Conservation (phyloP, 1,140 invertebrate species). For the Ditylenchus dipsaci region DNA sequence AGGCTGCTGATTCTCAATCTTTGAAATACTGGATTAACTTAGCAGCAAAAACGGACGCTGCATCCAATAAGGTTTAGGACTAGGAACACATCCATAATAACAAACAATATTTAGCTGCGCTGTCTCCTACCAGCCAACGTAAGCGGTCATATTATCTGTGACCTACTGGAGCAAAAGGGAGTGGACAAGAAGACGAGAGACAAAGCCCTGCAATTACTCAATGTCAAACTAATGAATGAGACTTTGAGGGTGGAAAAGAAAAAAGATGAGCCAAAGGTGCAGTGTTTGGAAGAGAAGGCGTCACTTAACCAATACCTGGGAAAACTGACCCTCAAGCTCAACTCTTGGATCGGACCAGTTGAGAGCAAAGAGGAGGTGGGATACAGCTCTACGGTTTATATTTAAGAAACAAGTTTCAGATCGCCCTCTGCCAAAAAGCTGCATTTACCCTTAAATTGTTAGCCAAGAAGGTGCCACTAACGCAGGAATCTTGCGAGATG, state of each 20-base stretch:
- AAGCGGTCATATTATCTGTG: conserved; percentile 32
- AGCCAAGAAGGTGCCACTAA: conserved; percentile 14
- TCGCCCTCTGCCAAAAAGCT: conserved; percentile 27
- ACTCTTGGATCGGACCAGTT: conserved; percentile 21
- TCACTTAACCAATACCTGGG: conserved; percentile 18
- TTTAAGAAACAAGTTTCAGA: conserved; percentile 5
- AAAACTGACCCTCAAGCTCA: conserved; percentile 23
- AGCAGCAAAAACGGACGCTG: conserved; percentile 20
- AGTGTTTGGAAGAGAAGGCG: neutral
- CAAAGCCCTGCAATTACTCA: conserved; percentile 24
- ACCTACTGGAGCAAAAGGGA: conserved; percentile 13
- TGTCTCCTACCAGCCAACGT: conserved; percentile 33
- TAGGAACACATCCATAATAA: too few species aligned
- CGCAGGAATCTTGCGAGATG: conserved; percentile 11
- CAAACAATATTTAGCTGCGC: conserved; percentile 5
- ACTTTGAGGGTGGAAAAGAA: conserved; percentile 6
- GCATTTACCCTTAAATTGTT: conserved; percentile 30
- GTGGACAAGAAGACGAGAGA: conserved; percentile 24
- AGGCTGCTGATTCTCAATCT: conserved; percentile 9
- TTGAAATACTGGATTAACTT: conserved; percentile 33
- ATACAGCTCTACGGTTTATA: neutral
- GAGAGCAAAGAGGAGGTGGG: conserved; percentile 18
- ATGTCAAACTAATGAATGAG: conserved; percentile 19
- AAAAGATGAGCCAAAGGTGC: neutral
- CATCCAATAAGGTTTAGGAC: conserved; percentile 15